Base-by-base conservation (phyloP, 2,888 invertebrate genomes). In the Seira sanloemensis region DNA sequence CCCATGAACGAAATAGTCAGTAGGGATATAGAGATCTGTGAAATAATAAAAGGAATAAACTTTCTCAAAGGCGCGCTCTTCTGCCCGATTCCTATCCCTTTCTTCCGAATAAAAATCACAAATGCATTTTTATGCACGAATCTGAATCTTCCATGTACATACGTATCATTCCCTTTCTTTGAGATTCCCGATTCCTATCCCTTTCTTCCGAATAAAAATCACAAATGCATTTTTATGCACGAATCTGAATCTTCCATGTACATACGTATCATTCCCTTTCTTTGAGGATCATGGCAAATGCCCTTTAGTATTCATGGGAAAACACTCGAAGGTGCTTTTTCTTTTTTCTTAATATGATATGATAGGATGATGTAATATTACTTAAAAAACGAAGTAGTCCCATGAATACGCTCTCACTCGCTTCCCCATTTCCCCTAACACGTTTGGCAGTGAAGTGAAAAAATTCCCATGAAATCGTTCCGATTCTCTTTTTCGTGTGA, bases 391-490 rank as follows among this genome's bases (percentile, higher is more conserved):
- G 21, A 62, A 23, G 62, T 62, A 23, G 62, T 62, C 21, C 23
- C 62, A 62, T 62, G 62, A 62, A 62, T 62, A 62, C 62, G 19
- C 62, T 62, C 62, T 62, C 5, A 37, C 62, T n/a, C 50, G n/a
- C 62, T 62, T 50, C 50, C 24, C 23, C 9, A 21, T 65, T 37
- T 62, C 66, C 19, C 50, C 19, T 54, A 67, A 24, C 37, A 62
- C 58, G 75, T 58, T 76, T 75, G 21, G 80, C 69, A 76, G 25
- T 65, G 58, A 69, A 75, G 81, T 76, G 71, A 81, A 81, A 75
- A 81, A 81, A 67, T 71, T 81, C 81, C 69, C 76, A 81, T 81
- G 81, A 76, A 81, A 76, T 81, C 81, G 76, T 65, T 75, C 81
- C 68, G 69, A 81, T 69, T 80, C 27, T 65, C 18, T 26, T 19